Base-by-base conservation (phyloP, 2,797 vertebrate genomes). In the Ficedula albicollis region DNA sequence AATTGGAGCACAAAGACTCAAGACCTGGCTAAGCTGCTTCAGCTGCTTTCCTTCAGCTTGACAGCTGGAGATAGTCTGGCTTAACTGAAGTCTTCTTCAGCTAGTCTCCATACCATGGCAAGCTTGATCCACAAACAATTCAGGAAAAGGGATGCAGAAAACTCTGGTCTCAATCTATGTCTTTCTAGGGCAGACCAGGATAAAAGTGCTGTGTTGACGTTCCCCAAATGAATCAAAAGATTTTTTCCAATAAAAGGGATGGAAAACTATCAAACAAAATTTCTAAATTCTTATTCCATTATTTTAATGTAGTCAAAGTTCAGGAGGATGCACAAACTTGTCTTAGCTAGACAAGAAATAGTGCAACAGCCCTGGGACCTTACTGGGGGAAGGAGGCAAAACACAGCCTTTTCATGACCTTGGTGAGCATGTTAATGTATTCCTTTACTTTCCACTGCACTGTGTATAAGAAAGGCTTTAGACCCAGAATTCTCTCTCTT, bases 1-100 rank as follows among this genome's bases (percentile, higher is more conserved):
- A 67, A 29, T 25, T 44, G 26, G 15, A 22, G 11, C 0, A 0
- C 38, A 49, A 49, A 66, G 32, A 39, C 27, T 55, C 13, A 73
- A 68, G 25, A 58, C 26, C 9, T 66, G 43, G 9, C 23, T 66
- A 64, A 84, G 34, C 4, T 54, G 26, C 43, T 91, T 78, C 69
- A 84, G 44, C 13, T 34, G 10, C 29, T 67, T 58, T 78, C 14
- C 22, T 82, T 85, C 63, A 69, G 38, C 38, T 83, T 69, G 26
- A 80, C 18, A 76, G 20, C 10, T 39, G 32, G 56, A 59, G 59
- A 49, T 60, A 5, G 20, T 68, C 49, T 70, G 38, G 22, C 11
- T 82, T 79, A 75, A 52, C 32, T n/a, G 29, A 82, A 54, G 22
- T 29, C 41, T 49, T 83, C 51, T 49, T 56, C 73, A 60, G 46